phyloP scores from a whole-genome alignment of 2,113 vertebrate species.

The Sterrhoptilus dennistouni region DNA sequence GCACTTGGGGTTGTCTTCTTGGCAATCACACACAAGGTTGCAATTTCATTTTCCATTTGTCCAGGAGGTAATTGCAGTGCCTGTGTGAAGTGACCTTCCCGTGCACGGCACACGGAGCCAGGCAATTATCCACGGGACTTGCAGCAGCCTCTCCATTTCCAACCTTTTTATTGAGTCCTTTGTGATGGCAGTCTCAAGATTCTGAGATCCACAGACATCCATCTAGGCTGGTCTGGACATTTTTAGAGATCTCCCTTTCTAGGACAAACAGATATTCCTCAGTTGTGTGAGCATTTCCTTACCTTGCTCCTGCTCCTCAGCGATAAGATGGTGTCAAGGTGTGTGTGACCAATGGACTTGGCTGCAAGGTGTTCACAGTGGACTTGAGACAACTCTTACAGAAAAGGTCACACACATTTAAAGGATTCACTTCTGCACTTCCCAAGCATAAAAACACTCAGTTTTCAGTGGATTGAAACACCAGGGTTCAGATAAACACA shows the following conservation, averaged over 20 bases:
- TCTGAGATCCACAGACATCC: not conserved
- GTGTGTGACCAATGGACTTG: not conserved
- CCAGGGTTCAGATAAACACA: not conserved
- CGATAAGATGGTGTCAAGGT: not conserved
- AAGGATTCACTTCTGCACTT: not conserved
- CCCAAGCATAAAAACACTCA: accelerated
- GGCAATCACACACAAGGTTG: not conserved
- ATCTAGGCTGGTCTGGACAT: not conserved
- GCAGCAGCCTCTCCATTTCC: not conserved
- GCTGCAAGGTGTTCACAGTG: not conserved
- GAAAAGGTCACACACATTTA: not conserved
- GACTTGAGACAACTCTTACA: not conserved
- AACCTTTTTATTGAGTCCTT: not conserved
- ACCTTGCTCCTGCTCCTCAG: not conserved
- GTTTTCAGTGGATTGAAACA: not conserved
- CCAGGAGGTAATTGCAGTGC: not conserved
- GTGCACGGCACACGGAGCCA: not conserved
- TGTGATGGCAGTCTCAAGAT: not conserved
- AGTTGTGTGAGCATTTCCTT: not conserved
- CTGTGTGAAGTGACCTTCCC: not conserved
- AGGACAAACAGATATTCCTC: not conserved
- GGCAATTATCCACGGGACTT: not conserved
- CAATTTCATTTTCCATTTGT: conserved; percentile 18
- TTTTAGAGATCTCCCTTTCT: not conserved
- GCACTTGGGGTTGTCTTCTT: not conserved